A percentile compares a stretch with the other conserved stretches of the same genome.
These are phyloP conservation scores for Caenorhabditis virilis DNA, from an alignment of 2,888 invertebrate species.

Conservation along the genomic window DNA sequence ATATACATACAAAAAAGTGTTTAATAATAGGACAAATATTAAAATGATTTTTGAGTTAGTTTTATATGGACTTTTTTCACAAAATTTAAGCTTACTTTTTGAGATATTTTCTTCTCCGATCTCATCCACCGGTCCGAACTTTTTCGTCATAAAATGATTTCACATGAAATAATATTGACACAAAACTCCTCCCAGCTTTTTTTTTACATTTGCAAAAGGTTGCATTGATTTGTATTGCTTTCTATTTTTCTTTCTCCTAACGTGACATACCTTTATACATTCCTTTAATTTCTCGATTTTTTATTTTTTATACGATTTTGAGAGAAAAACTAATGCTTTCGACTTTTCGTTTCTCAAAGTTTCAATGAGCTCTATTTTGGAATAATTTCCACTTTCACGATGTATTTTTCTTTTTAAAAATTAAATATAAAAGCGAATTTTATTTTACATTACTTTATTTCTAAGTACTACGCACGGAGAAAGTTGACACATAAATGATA, in stretches of 20 bases:
- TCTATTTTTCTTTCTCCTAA: constrained; percentile 1
- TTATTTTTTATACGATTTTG: constrained; percentile 1
- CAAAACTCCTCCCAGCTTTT: background rate
- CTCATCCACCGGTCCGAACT: constrained; percentile 39
- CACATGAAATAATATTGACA: too few relatives aligned
- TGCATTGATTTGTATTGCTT: background rate
- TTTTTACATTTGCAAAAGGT: background rate
- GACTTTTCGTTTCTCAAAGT: background rate
- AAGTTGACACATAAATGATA: constrained; percentile 3
- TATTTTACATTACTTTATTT: too few relatives aligned
- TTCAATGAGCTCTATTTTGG: background rate
- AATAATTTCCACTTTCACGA: background rate
- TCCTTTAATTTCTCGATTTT: constrained; percentile 6
- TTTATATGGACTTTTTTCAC: too few relatives aligned
- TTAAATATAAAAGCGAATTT: too few relatives aligned
- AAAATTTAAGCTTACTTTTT: too few relatives aligned
- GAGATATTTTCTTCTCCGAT: constrained; percentile 14
- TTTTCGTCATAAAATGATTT: constrained; percentile 29
- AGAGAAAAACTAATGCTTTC: background rate
- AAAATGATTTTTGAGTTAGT: background rate
- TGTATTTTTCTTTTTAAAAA: background rate
- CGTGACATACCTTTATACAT: constrained; percentile 6
- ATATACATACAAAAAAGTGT: background rate
- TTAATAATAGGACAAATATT: background rate
- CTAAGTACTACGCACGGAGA: constrained; percentile 1